Conservation (phyloP, 2,797 vertebrate species). For the Diplodus puntazzo region DNA sequence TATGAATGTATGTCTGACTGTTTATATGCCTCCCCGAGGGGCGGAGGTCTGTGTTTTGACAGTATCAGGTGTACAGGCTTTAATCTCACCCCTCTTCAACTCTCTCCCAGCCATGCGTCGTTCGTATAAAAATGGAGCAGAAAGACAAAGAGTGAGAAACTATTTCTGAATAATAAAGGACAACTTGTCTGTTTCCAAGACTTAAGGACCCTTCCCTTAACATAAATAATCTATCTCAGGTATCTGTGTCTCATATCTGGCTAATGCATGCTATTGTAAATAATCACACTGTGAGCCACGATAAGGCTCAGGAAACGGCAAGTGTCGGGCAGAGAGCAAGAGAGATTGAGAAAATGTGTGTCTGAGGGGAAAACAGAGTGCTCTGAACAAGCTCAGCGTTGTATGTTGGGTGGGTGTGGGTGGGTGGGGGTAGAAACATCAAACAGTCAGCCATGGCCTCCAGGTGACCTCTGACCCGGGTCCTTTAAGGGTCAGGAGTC, state of each 20-base stretch:
- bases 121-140: conserved; percentile 62
- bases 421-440: conserved; percentile 51
- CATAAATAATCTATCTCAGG: conserved; percentile 72
- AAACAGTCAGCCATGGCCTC: conserved; percentile 72
- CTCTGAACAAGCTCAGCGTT: conserved; percentile 29
- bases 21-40: conserved; percentile 68
- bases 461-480: conserved; percentile 81
- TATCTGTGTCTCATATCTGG: conserved; percentile 75
- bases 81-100: conserved; percentile 64
- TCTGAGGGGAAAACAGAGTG: conserved; percentile 23
- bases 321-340: conserved; percentile 28
- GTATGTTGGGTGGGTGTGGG: conserved; percentile 11
- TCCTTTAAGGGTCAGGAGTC: conserved; percentile 79
- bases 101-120: conserved; percentile 53
- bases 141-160: conserved; percentile 55
- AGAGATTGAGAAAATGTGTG: conserved; percentile 43
- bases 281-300: conserved; percentile 53
- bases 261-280: conserved; percentile 76
- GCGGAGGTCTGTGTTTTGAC: conserved; percentile 78
- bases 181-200: conserved; percentile 67
- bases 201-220: conserved; percentile 64
- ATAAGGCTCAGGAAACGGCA: conserved; percentile 42
- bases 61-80: conserved; percentile 81
- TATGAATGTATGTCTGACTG: conserved; percentile 65
- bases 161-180: conserved; percentile 63